phyloP scores from a whole-genome alignment of 2,797 vertebrate species.

The Anas georgica region DNA sequence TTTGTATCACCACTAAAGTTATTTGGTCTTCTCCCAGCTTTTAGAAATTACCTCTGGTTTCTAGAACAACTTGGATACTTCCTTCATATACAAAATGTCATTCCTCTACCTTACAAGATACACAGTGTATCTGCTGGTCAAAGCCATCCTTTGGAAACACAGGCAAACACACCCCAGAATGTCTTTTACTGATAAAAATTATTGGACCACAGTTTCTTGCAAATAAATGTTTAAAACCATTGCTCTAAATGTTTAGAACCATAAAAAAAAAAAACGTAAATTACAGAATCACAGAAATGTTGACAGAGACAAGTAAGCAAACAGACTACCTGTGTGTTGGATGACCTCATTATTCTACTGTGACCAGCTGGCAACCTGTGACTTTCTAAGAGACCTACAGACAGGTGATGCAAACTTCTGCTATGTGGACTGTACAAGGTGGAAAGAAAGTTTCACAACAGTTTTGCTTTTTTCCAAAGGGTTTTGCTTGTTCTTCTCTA shows the following conservation, averaged over 20 bases:
- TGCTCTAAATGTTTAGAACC: background rate
- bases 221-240: slow-evolving; percentile 48
- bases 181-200: background rate
- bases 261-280: slow-evolving; percentile 59
- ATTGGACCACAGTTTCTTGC: background rate
- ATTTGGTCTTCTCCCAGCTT: background rate
- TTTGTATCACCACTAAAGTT: background rate
- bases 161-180: background rate
- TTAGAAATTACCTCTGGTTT: background rate
- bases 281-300: background rate
- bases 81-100: background rate
- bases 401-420: background rate
- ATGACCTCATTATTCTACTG: background rate
- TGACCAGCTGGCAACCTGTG: slow-evolving; percentile 29
- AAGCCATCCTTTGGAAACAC: background rate
- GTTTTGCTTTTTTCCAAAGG: background rate
- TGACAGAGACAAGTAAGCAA: slow-evolving; percentile 30
- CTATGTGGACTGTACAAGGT: background rate
- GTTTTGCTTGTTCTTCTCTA: background rate
- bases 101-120: background rate
- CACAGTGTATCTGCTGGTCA: background rate
- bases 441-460: background rate
- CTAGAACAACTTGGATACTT: background rate
- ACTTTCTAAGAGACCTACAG: background rate
- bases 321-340: background rate